These are phyloP conservation scores for Xanthorhoe designata DNA, from an alignment of 2,888 invertebrate genomes.

Conservation along the genomic window DNA sequence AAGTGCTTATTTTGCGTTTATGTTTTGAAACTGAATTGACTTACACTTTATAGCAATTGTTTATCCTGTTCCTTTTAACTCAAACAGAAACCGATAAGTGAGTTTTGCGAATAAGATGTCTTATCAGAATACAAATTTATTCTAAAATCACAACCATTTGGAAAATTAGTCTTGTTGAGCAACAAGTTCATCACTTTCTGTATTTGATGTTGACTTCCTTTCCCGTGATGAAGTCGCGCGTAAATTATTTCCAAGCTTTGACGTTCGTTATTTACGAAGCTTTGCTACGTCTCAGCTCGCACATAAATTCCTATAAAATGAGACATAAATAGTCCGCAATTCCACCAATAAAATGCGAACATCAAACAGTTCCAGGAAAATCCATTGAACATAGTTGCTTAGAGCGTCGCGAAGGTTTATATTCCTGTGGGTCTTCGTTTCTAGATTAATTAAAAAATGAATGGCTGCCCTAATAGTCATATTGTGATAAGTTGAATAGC, in stretches of 20 bases:
- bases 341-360: slow-evolving; percentile 67
- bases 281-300: slow-evolving; percentile 53
- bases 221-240: slow-evolving; percentile 60
- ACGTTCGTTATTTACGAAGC: slow-evolving; percentile 69
- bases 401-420: slow-evolving; percentile 26
- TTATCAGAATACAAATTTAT: slow-evolving; percentile 10
- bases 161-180: slow-evolving; percentile 25
- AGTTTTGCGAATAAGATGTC: slow-evolving; percentile 5
- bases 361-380: slow-evolving; percentile 73
- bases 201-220: slow-evolving; percentile 57
- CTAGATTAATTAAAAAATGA: slow-evolving; percentile 76
- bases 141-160: slow-evolving; percentile 6
- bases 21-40: slow-evolving; percentile 30
- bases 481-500: slow-evolving; percentile 81
- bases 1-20: slow-evolving; percentile 25
- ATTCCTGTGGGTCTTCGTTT: slow-evolving; percentile 40
- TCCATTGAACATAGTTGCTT: slow-evolving; percentile 59
- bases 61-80: slow-evolving; percentile 3
- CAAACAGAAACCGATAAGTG: slow-evolving; percentile 8
- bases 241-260: slow-evolving; percentile 66
- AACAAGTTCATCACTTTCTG: slow-evolving; percentile 45
- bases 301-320: slow-evolving; percentile 71
- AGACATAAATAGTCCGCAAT: slow-evolving; percentile 69
- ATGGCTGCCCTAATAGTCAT: slow-evolving; percentile 71
- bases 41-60: slow-evolving; percentile 3